Conservation (phyloP, 2,797 vertebrate genomes). For the Morus bassanus region DNA sequence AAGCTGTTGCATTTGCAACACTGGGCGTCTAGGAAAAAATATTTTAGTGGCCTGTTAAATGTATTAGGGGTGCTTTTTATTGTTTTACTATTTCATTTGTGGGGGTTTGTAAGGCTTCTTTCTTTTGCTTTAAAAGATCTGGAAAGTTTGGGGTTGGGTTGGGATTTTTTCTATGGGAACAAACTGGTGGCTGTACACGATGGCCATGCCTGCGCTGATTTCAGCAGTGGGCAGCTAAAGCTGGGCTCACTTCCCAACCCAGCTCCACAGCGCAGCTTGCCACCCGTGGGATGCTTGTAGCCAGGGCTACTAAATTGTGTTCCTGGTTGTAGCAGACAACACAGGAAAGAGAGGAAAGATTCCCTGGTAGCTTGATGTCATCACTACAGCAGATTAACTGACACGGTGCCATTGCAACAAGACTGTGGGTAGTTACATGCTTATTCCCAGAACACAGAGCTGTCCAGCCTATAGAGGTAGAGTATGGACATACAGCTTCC, state of each 20-base stretch:
- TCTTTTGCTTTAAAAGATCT: background rate
- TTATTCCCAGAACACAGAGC: background rate
- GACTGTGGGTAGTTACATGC: background rate
- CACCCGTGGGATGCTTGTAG: background rate
- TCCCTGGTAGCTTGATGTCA: background rate
- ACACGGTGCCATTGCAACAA: background rate
- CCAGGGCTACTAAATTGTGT: background rate
- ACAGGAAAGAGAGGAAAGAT: background rate
- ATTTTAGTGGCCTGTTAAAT: background rate
- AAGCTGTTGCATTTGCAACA: background rate
- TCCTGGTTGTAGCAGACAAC: background rate
- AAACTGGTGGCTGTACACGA: rapidly evolving
- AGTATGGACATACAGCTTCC: background rate
- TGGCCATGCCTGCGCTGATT: background rate
- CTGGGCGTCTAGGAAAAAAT: background rate
- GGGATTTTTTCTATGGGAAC: background rate
- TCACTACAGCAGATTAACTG: background rate
- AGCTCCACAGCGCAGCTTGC: background rate
- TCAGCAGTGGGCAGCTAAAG: background rate
- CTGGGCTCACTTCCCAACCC: rapidly evolving
- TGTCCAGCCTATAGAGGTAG: background rate
- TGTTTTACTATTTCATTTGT: background rate
- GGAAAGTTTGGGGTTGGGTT: background rate
- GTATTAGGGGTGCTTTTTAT: background rate
- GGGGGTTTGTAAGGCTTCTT: background rate